These are phyloP conservation scores for Nemoura dubitans DNA, from an alignment of 2,888 invertebrate species.

Conservation along the genomic window DNA sequence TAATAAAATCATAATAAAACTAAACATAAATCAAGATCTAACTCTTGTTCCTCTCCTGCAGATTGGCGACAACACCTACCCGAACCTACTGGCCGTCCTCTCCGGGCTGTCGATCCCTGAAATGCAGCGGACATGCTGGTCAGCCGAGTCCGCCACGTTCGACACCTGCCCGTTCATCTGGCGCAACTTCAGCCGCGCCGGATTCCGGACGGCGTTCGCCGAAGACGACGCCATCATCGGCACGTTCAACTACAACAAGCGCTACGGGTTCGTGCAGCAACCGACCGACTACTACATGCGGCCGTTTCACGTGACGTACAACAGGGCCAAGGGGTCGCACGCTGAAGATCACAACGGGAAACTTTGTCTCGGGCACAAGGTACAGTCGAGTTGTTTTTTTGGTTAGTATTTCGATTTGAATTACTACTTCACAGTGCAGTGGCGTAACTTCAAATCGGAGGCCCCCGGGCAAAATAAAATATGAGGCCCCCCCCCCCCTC, in stretches of 20 bases:
- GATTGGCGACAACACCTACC: slow-evolving; percentile 88
- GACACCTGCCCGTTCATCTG: slow-evolving; percentile 87
- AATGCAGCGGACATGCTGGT: slow-evolving; percentile 70
- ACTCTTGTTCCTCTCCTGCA: neutral
- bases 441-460: too few relatives aligned
- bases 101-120: slow-evolving; percentile 76
- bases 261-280: slow-evolving; percentile 73
- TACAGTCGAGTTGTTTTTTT: too few relatives aligned
- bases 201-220: slow-evolving; percentile 80
- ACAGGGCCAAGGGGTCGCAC: neutral
- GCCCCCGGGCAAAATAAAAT: too few relatives aligned
- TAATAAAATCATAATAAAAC: too few relatives aligned
- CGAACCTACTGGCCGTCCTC: slow-evolving; percentile 84
- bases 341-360: neutral
- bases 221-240: slow-evolving; percentile 84
- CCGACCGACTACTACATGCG: slow-evolving; percentile 88
- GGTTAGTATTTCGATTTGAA: too few relatives aligned
- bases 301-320: slow-evolving; percentile 60
- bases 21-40: too few relatives aligned
- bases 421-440: too few relatives aligned
- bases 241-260: slow-evolving; percentile 80
- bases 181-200: slow-evolving; percentile 76
- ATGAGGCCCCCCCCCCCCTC: too few relatives aligned
- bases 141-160: slow-evolving; percentile 63
- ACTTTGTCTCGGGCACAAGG: neutral